Evolutionary conservation across 2,888 invertebrate genomes (phyloP).

Genomic region (Malthinus seriepunctatus): DNA sequence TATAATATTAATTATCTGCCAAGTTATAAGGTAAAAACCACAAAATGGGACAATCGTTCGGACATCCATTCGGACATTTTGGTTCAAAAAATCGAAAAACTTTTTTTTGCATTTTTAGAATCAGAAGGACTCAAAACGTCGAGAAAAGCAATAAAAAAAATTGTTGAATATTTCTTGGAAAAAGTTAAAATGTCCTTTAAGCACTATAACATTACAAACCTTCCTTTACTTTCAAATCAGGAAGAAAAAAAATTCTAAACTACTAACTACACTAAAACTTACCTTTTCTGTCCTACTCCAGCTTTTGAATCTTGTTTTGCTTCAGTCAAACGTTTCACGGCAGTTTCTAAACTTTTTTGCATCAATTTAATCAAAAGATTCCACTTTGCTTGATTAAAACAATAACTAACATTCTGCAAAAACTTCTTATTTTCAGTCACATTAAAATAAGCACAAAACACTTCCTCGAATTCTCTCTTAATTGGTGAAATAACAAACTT

Average conservation of each 20-base stretch:
- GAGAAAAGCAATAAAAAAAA: not conserved
- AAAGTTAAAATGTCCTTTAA: no score
- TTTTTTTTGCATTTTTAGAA: no score
- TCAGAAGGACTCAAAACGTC: no score
- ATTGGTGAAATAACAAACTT: slow-evolving; percentile 82
- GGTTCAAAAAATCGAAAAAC: no score
- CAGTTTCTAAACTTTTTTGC: slow-evolving; percentile 72
- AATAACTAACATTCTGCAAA: slow-evolving; percentile 76
- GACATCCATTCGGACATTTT: no score
- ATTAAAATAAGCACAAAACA: slow-evolving; percentile 80
- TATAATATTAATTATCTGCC: no score
- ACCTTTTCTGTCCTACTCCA: slow-evolving; percentile 9
- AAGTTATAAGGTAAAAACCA: no score
- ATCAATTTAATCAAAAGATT: slow-evolving; percentile 73
- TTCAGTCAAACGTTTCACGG: slow-evolving; percentile 59
- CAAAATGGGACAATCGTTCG: no score
- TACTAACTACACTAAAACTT: not conserved
- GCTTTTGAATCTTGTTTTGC: not conserved
- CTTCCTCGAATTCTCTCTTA: slow-evolving; percentile 76
- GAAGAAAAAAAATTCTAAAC: not conserved
- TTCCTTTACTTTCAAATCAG: not conserved
- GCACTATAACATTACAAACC: not conserved
- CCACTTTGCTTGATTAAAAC: slow-evolving; percentile 76
- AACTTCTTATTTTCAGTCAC: slow-evolving; percentile 81
- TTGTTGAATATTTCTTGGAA: no score